A percentile compares a stretch with the other conserved stretches of the same genome.
Conservation (phyloP, 1,140 invertebrate species). For the Halyomorpha halys region DNA sequence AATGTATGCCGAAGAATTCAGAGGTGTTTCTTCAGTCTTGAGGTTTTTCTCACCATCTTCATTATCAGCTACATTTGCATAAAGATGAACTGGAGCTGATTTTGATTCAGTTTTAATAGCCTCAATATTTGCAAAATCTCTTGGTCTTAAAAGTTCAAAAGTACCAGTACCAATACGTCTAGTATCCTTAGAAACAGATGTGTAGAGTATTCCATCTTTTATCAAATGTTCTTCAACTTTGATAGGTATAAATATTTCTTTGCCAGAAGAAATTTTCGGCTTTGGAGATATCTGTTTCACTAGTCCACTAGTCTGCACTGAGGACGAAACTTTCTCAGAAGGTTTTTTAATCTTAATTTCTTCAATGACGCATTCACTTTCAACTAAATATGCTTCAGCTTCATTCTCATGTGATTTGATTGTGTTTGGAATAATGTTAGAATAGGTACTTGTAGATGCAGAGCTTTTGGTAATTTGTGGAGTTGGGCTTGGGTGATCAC, state of each 20-base stretch:
- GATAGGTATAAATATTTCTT: conserved; percentile 29
- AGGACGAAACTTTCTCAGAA: conserved; percentile 41
- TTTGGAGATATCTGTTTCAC: conserved; percentile 31
- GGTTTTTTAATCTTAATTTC: conserved; percentile 32
- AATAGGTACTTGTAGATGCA: no score
- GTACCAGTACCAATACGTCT: conserved; percentile 34
- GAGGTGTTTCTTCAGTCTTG: not conserved
- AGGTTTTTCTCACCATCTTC: not conserved
- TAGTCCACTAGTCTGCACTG: conserved; percentile 41
- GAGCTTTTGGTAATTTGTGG: no score
- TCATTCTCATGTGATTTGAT: conserved; percentile 16
- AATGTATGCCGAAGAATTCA: not conserved
- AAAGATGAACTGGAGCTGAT: conserved; percentile 25
- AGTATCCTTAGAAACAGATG: conserved; percentile 31
- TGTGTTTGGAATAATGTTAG: not conserved
- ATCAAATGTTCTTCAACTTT: conserved; percentile 32
- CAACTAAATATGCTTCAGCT: conserved; percentile 31
- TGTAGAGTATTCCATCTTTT: conserved; percentile 34
- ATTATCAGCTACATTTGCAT: conserved; percentile 36
- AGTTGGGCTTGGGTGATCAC: no score
- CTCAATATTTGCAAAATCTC: conserved; percentile 42
- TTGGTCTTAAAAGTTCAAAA: conserved; percentile 41
- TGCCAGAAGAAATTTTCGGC: conserved; percentile 19
- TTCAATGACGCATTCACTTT: conserved; percentile 31
- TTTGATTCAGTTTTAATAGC: conserved; percentile 36